Percentiles rank a stretch among this genome's conserved stretches.
These are phyloP conservation scores for Prochilodus magdalenae DNA, from an alignment of 2,113 vertebrate species.

Conservation along the genomic window DNA sequence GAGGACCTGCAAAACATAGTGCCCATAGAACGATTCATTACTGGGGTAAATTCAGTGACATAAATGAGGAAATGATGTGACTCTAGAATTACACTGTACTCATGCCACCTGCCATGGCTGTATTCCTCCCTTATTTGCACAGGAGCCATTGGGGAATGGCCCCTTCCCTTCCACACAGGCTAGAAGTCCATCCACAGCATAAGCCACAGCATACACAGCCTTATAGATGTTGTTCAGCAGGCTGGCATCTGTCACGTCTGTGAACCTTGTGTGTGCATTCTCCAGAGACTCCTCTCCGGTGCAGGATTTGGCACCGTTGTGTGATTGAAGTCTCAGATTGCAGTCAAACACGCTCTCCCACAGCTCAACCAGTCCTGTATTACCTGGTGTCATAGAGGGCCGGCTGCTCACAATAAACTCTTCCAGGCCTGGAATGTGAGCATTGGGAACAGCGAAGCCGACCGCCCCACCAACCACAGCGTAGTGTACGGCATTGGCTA, in stretches of 20 bases:
- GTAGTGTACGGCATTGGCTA: constrained; percentile 70
- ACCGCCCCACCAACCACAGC: constrained; percentile 76
- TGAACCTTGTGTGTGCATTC: constrained; percentile 67
- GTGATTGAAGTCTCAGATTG: constrained; percentile 52
- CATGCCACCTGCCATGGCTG: constrained; percentile 76
- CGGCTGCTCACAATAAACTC: constrained; percentile 69
- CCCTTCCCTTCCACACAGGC: constrained; percentile 69
- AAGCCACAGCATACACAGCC: constrained; percentile 75
- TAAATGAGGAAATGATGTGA: neutral
- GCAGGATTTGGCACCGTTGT: constrained; percentile 57
- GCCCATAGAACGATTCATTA: neutral
- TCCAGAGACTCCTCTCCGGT: constrained; percentile 73
- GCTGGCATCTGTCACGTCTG: constrained; percentile 77
- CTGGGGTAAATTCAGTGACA: neutral
- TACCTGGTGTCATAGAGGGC: constrained; percentile 67
- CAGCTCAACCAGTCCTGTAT: constrained; percentile 73
- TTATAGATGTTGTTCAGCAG: constrained; percentile 80
- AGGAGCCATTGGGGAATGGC: constrained; percentile 73
- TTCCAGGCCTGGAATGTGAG: constrained; percentile 73
- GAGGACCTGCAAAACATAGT: constrained; percentile 67
- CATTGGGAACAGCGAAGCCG: constrained; percentile 75
- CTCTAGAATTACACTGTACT: neutral
- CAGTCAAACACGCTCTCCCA: constrained; percentile 78
- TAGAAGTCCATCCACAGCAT: constrained; percentile 71
- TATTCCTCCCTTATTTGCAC: constrained; percentile 66